Percentiles rank a stretch among this genome's conserved stretches.
Conservation (phyloP, 2,888 invertebrate species). For the Pherbina coryleti region DNA sequence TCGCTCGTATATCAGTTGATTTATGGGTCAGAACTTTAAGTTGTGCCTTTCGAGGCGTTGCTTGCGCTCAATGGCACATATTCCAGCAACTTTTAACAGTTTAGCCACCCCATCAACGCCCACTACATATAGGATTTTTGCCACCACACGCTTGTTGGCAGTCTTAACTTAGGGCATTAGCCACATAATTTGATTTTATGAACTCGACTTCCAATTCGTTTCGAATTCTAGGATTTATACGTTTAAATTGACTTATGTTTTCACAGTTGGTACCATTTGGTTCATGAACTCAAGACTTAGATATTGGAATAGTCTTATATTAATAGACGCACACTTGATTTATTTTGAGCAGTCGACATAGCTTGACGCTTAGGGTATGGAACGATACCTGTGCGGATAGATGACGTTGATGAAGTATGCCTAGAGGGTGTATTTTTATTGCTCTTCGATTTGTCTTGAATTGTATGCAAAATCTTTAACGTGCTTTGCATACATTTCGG, state of each 20-base stretch:
- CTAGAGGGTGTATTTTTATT: neutral
- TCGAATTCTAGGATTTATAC: conserved; percentile 9
- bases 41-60: conserved; percentile 3
- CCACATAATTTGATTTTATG: conserved; percentile 31
- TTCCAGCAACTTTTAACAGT: neutral
- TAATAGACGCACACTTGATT: neutral
- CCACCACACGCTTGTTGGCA: neutral
- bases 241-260: conserved; percentile 19
- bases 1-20: conserved; percentile 13
- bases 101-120: neutral
- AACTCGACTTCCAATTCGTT: conserved; percentile 17
- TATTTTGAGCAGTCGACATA: neutral
- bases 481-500: too few relatives aligned
- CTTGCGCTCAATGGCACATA: neutral
- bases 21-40: conserved; percentile 22
- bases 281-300: neutral
- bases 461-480: too few relatives aligned
- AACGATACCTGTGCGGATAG: conserved; percentile 7
- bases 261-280: neutral
- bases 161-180: conserved; percentile 7
- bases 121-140: neutral
- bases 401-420: conserved; percentile 11
- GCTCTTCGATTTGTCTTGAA: too few relatives aligned
- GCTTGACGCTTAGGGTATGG: neutral
- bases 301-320: neutral